Base-by-base conservation (phyloP, 2,113 vertebrate genomes). In the Alethe castanea region DNA sequence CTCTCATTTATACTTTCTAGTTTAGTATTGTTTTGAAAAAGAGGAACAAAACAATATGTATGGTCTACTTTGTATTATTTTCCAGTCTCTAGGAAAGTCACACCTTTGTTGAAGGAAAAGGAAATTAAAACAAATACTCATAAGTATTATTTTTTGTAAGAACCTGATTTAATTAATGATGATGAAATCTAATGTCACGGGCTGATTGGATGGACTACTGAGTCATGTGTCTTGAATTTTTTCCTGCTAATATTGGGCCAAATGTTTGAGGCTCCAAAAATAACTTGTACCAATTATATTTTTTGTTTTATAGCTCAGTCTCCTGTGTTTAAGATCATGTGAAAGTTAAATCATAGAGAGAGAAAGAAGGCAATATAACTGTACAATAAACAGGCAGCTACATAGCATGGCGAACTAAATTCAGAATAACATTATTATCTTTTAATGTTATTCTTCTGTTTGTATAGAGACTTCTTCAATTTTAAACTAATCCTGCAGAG, bases 151-250 rank as follows among this genome's bases (percentile, higher is more conserved):
- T 72, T 57, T 81, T 33, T 74, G 52, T 84, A 64, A 76, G 73
- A 94, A 69, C 13, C 13, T 56, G 66, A 53, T 90, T 85, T 85
- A 82, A 64, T 60, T 79, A 82, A 57, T 93, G 78, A 61, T 2
- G 45, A 44, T 80, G 66, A 67, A 82, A 38, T 72, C 48, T 87
- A 91, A 72, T 88, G 54, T 71, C 14, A 24, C 9, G 16, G n/a
- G 20, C 70, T 91, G 65, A 79, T 88, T 2, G 0, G 44, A 72
- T 94, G 4, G 5, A 79, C 57, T 81, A 65, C 48, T 65, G 38
- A 81, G 57, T 95, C 70, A 61, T 53, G 78, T 70, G 86, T 80
- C 81, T 69, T 90, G 84, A 94, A 65, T 87, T 90, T 80, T 81
- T 57, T 57, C 65, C 26, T 80, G 73, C 52, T 74, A 53, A 66